Conservation (phyloP, 2,113 vertebrate genomes). For the Fregetta grallaria region DNA sequence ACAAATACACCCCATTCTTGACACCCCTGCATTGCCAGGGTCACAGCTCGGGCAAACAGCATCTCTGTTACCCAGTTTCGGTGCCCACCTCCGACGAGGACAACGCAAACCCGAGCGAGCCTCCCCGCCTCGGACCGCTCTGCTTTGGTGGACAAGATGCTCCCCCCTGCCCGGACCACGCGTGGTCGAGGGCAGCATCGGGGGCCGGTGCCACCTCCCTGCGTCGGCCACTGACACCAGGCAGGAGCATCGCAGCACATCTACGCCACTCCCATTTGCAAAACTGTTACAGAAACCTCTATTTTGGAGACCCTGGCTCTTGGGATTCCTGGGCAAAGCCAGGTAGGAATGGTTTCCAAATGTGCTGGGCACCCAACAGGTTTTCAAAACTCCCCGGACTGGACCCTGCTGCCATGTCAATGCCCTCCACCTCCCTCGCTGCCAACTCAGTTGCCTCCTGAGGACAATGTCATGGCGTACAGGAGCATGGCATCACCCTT, state of each 20-base stretch:
- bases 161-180: neutral
- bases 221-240: neutral
- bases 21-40: neutral
- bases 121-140: neutral
- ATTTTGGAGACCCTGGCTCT: neutral
- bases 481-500: neutral
- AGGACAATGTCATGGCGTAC: neutral
- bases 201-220: neutral
- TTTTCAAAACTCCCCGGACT: neutral
- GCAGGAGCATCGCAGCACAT: neutral
- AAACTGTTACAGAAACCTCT: fast-evolving
- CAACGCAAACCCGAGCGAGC: neutral
- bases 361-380: neutral
- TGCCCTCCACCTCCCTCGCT: neutral
- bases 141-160: neutral
- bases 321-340: neutral
- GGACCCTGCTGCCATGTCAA: neutral
- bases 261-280: fast-evolving
- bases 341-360: neutral
- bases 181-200: fast-evolving
- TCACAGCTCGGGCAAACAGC: neutral
- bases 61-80: neutral
- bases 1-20: neutral
- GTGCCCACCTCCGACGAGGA: neutral
- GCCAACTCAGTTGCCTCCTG: neutral